Evolutionary conservation across 2,113 vertebrate species (phyloP).

Genomic region (Eidolon helvum): DNA sequence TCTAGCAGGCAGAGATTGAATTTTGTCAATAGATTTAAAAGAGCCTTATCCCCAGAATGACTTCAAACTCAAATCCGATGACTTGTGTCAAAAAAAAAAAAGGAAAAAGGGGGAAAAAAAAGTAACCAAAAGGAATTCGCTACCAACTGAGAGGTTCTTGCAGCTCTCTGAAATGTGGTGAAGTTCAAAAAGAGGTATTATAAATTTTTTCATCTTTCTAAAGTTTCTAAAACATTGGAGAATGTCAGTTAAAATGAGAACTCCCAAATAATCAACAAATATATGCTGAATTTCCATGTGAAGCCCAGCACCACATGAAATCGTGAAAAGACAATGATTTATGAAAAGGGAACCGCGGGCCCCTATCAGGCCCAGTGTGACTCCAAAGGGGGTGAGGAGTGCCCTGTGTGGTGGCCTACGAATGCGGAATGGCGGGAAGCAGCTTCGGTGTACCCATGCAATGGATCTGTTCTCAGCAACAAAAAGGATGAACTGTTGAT

Average conservation of each 20-base stretch:
- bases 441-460: neutral
- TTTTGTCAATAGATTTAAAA: conserved; percentile 70
- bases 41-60: neutral
- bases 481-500: neutral
- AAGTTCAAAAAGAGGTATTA: conserved; percentile 6
- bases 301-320: neutral
- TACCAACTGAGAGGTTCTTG: neutral
- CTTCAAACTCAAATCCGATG: conserved; percentile 54
- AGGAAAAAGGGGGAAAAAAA: neutral
- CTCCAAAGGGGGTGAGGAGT: neutral
- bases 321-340: neutral
- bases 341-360: neutral
- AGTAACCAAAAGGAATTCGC: conserved; percentile 6
- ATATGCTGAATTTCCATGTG: neutral
- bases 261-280: neutral
- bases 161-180: neutral
- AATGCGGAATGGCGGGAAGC: rapidly evolving
- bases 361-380: neutral
- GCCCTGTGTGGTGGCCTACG: neutral
- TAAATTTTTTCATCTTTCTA: neutral
- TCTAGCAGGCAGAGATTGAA: conserved; percentile 66
- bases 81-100: neutral
- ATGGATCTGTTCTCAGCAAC: neutral
- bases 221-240: neutral
- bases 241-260: neutral